Evolutionary conservation across 2,888 invertebrate species (phyloP), one percentile per base, ranked within the genome.

Genomic region (Crossocerus cetratus): DNA sequence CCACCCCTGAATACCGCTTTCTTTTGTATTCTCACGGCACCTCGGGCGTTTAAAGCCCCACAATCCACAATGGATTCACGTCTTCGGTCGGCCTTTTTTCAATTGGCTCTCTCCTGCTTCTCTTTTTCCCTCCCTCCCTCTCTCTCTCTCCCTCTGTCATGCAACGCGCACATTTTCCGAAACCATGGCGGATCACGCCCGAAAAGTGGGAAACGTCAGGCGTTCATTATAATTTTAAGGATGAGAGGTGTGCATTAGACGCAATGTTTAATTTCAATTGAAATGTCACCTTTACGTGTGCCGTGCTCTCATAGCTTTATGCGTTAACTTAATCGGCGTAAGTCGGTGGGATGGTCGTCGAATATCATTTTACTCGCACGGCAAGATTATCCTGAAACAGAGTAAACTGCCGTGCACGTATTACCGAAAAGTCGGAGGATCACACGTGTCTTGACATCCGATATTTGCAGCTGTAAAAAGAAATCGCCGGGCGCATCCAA

Each of bases 1-100:
- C 11, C 66, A 49, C 42, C 32, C 8, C 44, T 53, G 23, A 13
- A 13, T 22, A 20, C 21, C 42, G 5, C 74, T 56, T 56, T 62
- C 63, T 32, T 64, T 68, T 54, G 20, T 69, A 60, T 54, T 59
- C 56, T 32, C 42, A 42, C 43, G 32, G n/a, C 64, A 16, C 0
- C 16, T 16, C 8, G 14, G 49, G 49, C 16, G 22, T 60, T 65
- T 58, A 42, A 43, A 44, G 21, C 13, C 22, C 8, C 3, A 32
- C 32, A 32, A 32, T 32, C 44, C 58, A 63, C 44, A 0, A 21
- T 3, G 14, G 13, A 2, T 43, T 72, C 23, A 32, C 53, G 65
- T 49, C 43, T 65, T 57, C 54, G 8, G 49, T 49, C 49, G 14
- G 16, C 14, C 49, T n/a, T 49, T 49, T 49, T n/a, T n/a, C 11